These are phyloP conservation scores for Helicorthomorpha holstii DNA, from an alignment of 1,140 invertebrate species.

Conservation along the genomic window DNA sequence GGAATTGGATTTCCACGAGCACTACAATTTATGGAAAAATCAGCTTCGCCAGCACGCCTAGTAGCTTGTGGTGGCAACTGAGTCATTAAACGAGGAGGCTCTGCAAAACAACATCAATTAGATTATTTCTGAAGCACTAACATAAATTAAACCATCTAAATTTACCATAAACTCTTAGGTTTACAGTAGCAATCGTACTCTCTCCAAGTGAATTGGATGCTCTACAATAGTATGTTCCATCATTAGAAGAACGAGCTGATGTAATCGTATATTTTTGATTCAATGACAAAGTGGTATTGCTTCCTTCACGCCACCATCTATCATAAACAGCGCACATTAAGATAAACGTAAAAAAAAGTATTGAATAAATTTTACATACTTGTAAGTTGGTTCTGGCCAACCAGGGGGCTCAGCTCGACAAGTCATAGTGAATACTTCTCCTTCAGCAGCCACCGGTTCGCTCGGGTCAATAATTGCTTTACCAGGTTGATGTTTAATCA, in stretches of 20 bases:
- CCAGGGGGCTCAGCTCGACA: slow-evolving; percentile 72
- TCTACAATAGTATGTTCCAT: slow-evolving; percentile 76
- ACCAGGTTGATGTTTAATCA: slow-evolving; percentile 75
- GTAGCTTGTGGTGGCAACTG: slow-evolving; percentile 49
- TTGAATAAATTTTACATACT: slow-evolving; percentile 10
- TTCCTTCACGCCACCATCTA: slow-evolving; percentile 60
- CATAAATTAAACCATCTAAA: neutral
- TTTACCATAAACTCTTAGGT: slow-evolving; percentile 50
- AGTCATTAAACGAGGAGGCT: slow-evolving; percentile 61
- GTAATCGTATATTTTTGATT: slow-evolving; percentile 68
- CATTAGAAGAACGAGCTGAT: slow-evolving; percentile 58
- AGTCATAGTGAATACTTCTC: slow-evolving; percentile 60
- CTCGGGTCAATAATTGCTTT: slow-evolving; percentile 62
- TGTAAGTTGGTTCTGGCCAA: slow-evolving; percentile 69
- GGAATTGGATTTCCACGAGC: slow-evolving; percentile 75
- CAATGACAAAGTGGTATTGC: slow-evolving; percentile 42
- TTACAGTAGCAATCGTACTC: slow-evolving; percentile 60
- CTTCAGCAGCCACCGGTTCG: slow-evolving; percentile 65
- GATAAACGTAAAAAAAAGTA: neutral
- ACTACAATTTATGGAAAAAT: slow-evolving; percentile 61
- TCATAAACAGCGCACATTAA: neutral
- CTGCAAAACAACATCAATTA: slow-evolving; percentile 19
- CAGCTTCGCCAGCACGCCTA: slow-evolving; percentile 51
- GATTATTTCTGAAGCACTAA: neutral
- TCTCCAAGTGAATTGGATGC: slow-evolving; percentile 73